phyloP scores from a whole-genome alignment of 2,797 vertebrate genomes.

The Meda fulgida region DNA sequence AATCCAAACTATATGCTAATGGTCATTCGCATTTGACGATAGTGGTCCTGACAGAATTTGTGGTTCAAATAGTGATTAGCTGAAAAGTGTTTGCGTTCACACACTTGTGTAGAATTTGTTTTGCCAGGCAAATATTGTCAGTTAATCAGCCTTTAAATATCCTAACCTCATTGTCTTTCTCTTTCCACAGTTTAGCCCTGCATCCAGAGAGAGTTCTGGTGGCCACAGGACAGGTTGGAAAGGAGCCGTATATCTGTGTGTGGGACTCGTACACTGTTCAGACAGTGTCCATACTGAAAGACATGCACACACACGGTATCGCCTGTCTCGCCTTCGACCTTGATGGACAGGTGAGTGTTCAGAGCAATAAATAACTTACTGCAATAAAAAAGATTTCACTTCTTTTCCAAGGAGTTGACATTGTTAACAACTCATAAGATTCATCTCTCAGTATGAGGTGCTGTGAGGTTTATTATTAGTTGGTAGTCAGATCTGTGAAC shows the following conservation, averaged over 20 bases:
- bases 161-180: slow-evolving; percentile 36
- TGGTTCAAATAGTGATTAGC: neutral
- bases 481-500: slow-evolving; percentile 65
- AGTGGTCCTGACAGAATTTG: neutral
- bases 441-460: slow-evolving; percentile 42
- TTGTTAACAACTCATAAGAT: slow-evolving; percentile 14
- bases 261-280: slow-evolving; percentile 98
- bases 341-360: slow-evolving; percentile 89
- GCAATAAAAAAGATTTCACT: slow-evolving; percentile 26
- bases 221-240: slow-evolving; percentile 98
- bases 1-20: no score
- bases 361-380: neutral
- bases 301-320: slow-evolving; percentile 93
- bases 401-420: slow-evolving; percentile 8
- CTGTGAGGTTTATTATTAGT: slow-evolving; percentile 56
- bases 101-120: neutral
- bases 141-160: neutral
- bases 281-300: slow-evolving; percentile 94
- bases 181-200: slow-evolving; percentile 88
- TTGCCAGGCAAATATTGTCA: neutral
- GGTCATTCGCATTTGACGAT: no score
- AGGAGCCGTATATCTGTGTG: slow-evolving; percentile 97
- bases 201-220: slow-evolving; percentile 97
- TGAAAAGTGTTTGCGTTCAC: neutral
- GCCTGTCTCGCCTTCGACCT: slow-evolving; percentile 97